Evolutionary conservation across 2,797 vertebrate species (phyloP).

Genomic region (Gila robusta): DNA sequence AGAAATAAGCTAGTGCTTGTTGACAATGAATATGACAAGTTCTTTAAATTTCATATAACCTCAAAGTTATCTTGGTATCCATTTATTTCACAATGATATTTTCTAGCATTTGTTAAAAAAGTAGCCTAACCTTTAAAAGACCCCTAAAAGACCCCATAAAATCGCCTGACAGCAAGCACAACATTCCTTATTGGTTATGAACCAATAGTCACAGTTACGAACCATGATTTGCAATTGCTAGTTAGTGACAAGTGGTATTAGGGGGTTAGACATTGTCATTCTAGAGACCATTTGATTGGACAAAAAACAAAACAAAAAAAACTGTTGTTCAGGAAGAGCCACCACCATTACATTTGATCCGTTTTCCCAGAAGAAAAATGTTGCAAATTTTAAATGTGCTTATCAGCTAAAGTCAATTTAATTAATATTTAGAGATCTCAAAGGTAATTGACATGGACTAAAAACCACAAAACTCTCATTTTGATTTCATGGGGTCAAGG

Average conservation of each 20-base stretch:
- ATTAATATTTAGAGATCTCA: background rate
- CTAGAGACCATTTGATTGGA: background rate
- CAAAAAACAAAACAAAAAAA: background rate
- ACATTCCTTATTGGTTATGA: too few relatives aligned
- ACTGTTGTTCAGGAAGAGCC: background rate
- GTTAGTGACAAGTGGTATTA: background rate
- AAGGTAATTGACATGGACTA: background rate
- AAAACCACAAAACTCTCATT: background rate
- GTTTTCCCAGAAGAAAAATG: background rate
- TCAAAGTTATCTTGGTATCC: background rate
- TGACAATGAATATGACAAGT: background rate
- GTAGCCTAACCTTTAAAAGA: background rate
- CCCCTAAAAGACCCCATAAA: background rate
- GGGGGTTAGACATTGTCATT: background rate
- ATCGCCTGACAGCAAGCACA: too few relatives aligned
- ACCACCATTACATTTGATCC: background rate
- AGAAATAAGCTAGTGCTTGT: background rate
- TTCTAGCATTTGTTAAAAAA: background rate
- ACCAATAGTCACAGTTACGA: background rate
- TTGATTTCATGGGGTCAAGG: background rate
- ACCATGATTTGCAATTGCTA: background rate
- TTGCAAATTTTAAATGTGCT: background rate
- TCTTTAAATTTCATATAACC: background rate
- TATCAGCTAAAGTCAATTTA: background rate
- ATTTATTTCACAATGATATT: background rate